Evolutionary conservation across 2,888 invertebrate species (phyloP).

Genomic region (Melinopterus prodromus): DNA sequence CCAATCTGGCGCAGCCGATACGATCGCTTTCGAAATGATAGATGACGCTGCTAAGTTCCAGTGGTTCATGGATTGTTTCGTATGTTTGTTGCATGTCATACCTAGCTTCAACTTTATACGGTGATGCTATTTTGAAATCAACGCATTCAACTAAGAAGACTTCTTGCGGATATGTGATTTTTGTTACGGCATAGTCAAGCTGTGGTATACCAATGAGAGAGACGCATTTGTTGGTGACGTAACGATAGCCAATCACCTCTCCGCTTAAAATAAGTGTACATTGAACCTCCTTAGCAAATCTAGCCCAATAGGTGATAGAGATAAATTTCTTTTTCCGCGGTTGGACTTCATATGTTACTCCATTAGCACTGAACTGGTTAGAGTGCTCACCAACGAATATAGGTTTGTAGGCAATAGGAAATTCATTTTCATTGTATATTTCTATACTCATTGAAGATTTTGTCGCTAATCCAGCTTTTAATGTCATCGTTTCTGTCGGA

Average conservation of each 20-base stretch:
- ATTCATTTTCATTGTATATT: conserved; percentile 55
- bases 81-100: conserved; percentile 13
- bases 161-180: background rate
- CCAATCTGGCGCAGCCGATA: background rate
- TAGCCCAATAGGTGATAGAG: no score
- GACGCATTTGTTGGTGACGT: conserved; percentile 38
- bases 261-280: conserved; percentile 50
- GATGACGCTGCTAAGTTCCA: no score
- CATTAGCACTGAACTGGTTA: conserved; percentile 44
- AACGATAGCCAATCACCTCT: conserved; percentile 46
- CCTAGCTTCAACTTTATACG: conserved; percentile 1
- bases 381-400: conserved; percentile 50
- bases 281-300: conserved; percentile 29
- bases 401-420: conserved; percentile 47
- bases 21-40: no score
- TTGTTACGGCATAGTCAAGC: conserved; percentile 28
- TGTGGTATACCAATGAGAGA: conserved; percentile 49
- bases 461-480: conserved; percentile 47
- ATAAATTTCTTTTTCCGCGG: background rate
- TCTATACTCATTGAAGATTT: conserved; percentile 58
- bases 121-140: background rate
- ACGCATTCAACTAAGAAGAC: background rate
- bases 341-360: conserved; percentile 33
- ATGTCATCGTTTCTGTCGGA: no score
- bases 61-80: no score